Conservation (phyloP, 2,888 invertebrate genomes). For the Caenorhabditis sp. region DNA sequence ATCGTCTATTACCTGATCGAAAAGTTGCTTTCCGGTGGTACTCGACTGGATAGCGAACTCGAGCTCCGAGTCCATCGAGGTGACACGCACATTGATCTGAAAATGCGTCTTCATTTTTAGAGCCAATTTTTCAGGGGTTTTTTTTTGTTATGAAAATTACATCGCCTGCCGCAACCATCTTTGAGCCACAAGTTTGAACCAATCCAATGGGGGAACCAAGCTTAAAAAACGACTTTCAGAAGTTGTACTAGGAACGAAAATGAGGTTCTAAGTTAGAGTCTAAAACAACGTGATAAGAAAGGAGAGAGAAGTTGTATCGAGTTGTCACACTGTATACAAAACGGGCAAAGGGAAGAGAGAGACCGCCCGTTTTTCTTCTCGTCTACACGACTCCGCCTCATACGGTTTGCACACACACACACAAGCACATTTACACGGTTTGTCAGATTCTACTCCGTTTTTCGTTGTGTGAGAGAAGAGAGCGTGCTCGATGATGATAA, state of each 20-base stretch:
- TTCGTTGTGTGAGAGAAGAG: background rate
- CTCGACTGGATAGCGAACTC: conserved; percentile 99
- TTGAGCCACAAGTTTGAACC: conserved; percentile 42
- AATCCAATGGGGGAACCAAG: conserved; percentile 1
- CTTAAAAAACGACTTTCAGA: conserved; percentile 18
- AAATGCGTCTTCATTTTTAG: conserved; percentile 63
- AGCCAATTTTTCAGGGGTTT: too few species aligned
- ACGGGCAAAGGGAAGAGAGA: conserved; percentile 13
- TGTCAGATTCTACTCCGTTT: background rate
- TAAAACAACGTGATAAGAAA: conserved; percentile 31
- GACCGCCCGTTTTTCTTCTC: conserved; percentile 35
- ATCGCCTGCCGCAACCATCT: conserved; percentile 60
- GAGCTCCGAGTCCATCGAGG: conserved; percentile 99
- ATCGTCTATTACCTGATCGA: conserved; percentile 89
- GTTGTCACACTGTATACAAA: conserved; percentile 21
- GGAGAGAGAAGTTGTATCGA: conserved; percentile 24
- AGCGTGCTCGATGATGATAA: conserved; percentile 5
- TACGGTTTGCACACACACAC: conserved; percentile 29
- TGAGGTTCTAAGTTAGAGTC: too few species aligned
- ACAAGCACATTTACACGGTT: background rate
- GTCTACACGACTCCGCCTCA: conserved; percentile 11
- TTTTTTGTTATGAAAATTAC: conserved; percentile 19
- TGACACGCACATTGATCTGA: conserved; percentile 97
- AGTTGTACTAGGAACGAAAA: background rate
- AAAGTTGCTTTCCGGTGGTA: conserved; percentile 99